A percentile compares a stretch with the other conserved stretches of the same genome.
These are phyloP conservation scores for Myiozetetes cayanensis DNA, from an alignment of 2,113 vertebrate genomes.

Conservation along the genomic window DNA sequence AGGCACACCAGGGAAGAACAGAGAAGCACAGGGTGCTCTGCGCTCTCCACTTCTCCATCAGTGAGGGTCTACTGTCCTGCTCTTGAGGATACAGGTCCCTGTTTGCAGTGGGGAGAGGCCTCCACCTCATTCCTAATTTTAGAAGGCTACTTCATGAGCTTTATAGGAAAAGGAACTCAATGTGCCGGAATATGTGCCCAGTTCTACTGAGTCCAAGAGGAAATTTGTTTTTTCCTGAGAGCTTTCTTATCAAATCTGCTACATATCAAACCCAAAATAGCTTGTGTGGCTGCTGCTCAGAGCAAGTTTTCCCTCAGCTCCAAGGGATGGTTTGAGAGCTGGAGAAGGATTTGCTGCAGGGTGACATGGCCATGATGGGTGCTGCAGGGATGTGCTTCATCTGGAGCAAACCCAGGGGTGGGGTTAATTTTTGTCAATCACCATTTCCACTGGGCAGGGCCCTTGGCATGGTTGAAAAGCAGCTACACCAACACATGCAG, in stretches of 20 bases:
- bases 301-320: not conserved
- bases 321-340: not conserved
- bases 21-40: not conserved
- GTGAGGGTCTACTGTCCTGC: not conserved
- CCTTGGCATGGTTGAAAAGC: not conserved
- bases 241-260: conserved; percentile 67
- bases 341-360: not conserved
- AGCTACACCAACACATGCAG: not conserved
- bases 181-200: conserved; percentile 46
- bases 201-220: conserved; percentile 35
- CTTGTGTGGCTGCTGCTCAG: not conserved
- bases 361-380: not conserved
- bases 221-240: conserved; percentile 65
- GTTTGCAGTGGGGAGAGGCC: not conserved
- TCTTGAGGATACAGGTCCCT: not conserved
- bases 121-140: conserved; percentile 51
- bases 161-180: conserved; percentile 46
- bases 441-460: not conserved
- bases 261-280: conserved; percentile 44
- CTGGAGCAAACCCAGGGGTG: not conserved
- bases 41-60: not conserved
- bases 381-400: not conserved
- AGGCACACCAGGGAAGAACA: not conserved
- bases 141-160: conserved; percentile 23
- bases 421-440: not conserved